Base-by-base conservation (phyloP, 2,888 invertebrate genomes). In the Torymus tubicola region DNA sequence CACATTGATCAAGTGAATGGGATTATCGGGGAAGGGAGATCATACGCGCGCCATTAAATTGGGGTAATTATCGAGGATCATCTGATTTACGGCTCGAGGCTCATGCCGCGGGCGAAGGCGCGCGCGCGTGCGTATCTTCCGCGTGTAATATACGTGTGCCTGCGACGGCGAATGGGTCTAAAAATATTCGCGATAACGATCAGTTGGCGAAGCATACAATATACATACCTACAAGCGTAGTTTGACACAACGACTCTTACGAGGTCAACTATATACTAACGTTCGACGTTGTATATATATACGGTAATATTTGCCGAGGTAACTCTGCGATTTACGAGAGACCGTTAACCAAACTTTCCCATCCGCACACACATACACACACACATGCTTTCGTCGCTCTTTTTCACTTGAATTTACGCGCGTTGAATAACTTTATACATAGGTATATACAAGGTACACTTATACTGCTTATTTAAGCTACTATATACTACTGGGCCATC, bases 211-310 rank as follows among this genome's bases (percentile, higher is more conserved):
- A 42, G 42, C 42, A 42, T 8, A 8, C 31, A 31, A 42, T 8
- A 8, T 4, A 31, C 2, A 21, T 21, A 21, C 21, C 1, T 21
- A 5, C 31, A 3, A 2, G 8, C 10, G 61, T 18, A 53, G 21
- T 75, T 75, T 67, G 58, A 58, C 65, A 63, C 16, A 65, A 63
- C 21, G 58, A 70, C 77, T 70, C 21, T 21, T 70, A 67, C 60
- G 16, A 13, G 70, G 63, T 50, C 71, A 78, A 71, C 64, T 57
- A 42, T 31, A 31, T 42, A 42, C 42, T 42, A 8, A 8, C 24
- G 52, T 71, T 55, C 55, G 53, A 50, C 50, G 50, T 70, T 77
- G 60, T 78, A 31, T 31, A 31, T 31, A 31, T 31, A 31, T 8
- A 42, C 42, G 42, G 5, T 8, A 42, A 8, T 42, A 42, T 42